Evolutionary conservation across 2,888 invertebrate species (phyloP).

Genomic region (Coronaproctus castanopsis): DNA sequence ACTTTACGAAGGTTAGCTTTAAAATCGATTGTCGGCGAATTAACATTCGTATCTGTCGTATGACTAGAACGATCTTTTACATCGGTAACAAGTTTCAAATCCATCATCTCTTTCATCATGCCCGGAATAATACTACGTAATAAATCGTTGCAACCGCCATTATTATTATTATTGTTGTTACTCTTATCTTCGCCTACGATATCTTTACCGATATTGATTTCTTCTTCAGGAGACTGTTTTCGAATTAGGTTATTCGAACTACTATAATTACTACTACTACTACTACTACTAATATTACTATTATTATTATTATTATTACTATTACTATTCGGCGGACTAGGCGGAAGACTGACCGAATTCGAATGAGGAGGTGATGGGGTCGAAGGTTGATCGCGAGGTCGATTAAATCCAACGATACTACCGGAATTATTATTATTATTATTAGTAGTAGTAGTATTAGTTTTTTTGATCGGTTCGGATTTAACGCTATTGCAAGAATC

Average conservation of each 20-base stretch:
- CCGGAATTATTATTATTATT: neutral
- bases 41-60: conserved; percentile 28
- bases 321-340: neutral
- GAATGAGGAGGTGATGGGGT: conserved; percentile 4
- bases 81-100: conserved; percentile 58
- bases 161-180: neutral
- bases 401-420: conserved; percentile 4
- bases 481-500: conserved; percentile 37
- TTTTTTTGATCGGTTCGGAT: conserved; percentile 17
- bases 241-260: conserved; percentile 26
- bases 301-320: neutral
- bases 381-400: conserved; percentile 27
- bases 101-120: conserved; percentile 58
- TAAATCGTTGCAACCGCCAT: conserved; percentile 6
- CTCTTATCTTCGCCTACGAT: conserved; percentile 2
- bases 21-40: conserved; percentile 26
- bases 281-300: neutral
- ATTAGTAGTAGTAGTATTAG: neutral
- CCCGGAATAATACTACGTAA: conserved; percentile 31
- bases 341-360: conserved; percentile 24
- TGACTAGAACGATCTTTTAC: conserved; percentile 57
- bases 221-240: conserved; percentile 26
- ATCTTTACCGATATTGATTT: conserved; percentile 23
- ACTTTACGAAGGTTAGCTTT: conserved; percentile 33
- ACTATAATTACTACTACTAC: neutral